phyloP scores from a whole-genome alignment of 2,888 invertebrate species.

The Drosophila pegasa region DNA sequence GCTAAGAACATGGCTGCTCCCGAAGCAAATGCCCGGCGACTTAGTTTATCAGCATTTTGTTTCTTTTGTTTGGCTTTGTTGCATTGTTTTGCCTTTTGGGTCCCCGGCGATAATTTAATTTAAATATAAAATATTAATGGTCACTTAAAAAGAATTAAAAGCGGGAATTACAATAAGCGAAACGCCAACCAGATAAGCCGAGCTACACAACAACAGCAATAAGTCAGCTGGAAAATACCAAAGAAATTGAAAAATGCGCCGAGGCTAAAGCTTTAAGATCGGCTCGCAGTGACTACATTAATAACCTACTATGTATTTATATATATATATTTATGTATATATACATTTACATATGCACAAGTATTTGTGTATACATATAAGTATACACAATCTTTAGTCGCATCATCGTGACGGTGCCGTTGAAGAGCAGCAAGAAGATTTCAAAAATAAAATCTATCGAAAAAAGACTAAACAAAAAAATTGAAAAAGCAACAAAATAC shows the following conservation, averaged over 20 bases:
- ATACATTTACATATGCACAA: background rate
- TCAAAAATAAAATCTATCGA: conserved; percentile 34
- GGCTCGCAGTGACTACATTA: conserved; percentile 48
- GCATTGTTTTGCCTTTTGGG: conserved; percentile 42
- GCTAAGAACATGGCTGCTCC: conserved; percentile 30
- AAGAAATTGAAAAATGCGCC: conserved; percentile 35
- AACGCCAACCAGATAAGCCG: conserved; percentile 53
- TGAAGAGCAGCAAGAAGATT: conserved; percentile 41
- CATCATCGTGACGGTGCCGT: conserved; percentile 61
- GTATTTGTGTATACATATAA: background rate
- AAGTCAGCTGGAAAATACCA: conserved; percentile 37
- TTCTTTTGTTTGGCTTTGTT: conserved; percentile 35
- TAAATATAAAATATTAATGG: conserved; percentile 67
- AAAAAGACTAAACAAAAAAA: conserved; percentile 28
- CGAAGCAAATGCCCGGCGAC: conserved; percentile 13
- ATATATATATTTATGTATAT: background rate
- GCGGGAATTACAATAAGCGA: conserved; percentile 40
- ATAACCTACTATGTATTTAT: conserved; percentile 30
- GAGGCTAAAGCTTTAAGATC: conserved; percentile 23
- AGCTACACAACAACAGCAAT: conserved; percentile 12
- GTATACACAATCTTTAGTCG: conserved; percentile 37
- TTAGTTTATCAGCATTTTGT: conserved; percentile 48
- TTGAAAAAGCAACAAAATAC: conserved; percentile 24
- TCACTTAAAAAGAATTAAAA: conserved; percentile 47
- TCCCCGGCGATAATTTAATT: conserved; percentile 60